Evolutionary conservation across 1,140 invertebrate species (phyloP), one percentile per base, ranked within the genome.

Genomic region (Mamestra configurata): DNA sequence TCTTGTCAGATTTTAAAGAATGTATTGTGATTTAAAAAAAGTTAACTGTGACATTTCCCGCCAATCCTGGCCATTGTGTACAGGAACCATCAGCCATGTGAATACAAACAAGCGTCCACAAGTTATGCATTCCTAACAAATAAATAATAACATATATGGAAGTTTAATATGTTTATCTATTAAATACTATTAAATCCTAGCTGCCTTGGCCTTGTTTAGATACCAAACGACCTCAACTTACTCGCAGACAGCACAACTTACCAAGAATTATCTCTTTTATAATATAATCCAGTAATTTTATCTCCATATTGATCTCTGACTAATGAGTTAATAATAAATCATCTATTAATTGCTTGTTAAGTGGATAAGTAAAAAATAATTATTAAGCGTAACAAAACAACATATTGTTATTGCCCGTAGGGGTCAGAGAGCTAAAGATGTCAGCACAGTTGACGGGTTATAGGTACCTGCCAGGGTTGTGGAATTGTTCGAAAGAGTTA

Each of bases 141-240:
- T 61, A 8, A 37, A 31, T 59, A 59, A 61, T 35, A 61, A 15
- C 27, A 35, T 61, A 7, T 35, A 35, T 35, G 22, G 10, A 24
- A n/a, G n/a, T n/a, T n/a, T n/a, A n/a, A 5, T 57, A 57, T 57
- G 55, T 15, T 8, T 66, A 11, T 43, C 20, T 66, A 61, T 46
- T n/a, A 35, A 61, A n/a, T 57, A 57, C 31, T 61, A 61, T 66
- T 66, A 61, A 59, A 46, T 37, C 15, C 31, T 20, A 72, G 71
- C 35, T 46, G n/a, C 71, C 71, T 73, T 73, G 71, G 71, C 71
- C 71, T 73, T 73, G 51, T 73, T 73, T 22, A 49, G 70, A 53
- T 22, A 71, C 71, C 7, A 11, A 49, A 40, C 71, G 71, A 57
- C 71, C 71, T 49, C 24, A 73, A 0, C 15, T 31, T 18, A 37